Conservation (phyloP, 2,113 vertebrate species). For the Lasiurus borealis region DNA sequence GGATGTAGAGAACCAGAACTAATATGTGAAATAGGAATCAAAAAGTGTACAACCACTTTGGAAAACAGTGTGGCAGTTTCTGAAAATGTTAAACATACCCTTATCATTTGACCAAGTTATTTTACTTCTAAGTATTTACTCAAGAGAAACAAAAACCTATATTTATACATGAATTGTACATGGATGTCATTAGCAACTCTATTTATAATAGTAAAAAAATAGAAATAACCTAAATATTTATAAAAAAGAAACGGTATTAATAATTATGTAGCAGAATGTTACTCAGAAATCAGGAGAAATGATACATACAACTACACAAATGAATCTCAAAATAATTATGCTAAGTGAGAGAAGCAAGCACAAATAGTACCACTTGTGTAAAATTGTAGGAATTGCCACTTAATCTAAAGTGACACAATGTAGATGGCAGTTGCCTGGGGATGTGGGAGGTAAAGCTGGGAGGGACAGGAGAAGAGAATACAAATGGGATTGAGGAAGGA, state of each 20-base stretch:
- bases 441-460: neutral
- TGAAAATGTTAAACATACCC: too few species aligned
- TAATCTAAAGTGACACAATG: neutral
- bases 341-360: neutral
- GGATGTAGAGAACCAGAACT: neutral
- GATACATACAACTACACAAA: too few species aligned
- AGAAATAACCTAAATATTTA: too few species aligned
- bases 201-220: too few species aligned
- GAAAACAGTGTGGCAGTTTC: too few species aligned
- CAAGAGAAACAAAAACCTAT: too few species aligned
- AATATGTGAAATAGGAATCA: neutral
- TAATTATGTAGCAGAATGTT: neutral
- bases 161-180: neutral
- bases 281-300: neutral
- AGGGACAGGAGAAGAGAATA: neutral
- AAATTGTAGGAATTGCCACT: conserved; percentile 32
- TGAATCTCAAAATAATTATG: too few species aligned
- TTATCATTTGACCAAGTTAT: too few species aligned
- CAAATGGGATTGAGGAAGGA: neutral
- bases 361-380: neutral
- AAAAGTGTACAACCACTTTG: too few species aligned
- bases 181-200: neutral
- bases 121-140: too few species aligned
- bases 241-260: neutral
- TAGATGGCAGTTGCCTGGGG: neutral